A percentile compares a stretch with the other conserved stretches of the same genome.
phyloP scores from a whole-genome alignment of 2,797 vertebrate genomes.

The Phrynocephalus forsythii region DNA sequence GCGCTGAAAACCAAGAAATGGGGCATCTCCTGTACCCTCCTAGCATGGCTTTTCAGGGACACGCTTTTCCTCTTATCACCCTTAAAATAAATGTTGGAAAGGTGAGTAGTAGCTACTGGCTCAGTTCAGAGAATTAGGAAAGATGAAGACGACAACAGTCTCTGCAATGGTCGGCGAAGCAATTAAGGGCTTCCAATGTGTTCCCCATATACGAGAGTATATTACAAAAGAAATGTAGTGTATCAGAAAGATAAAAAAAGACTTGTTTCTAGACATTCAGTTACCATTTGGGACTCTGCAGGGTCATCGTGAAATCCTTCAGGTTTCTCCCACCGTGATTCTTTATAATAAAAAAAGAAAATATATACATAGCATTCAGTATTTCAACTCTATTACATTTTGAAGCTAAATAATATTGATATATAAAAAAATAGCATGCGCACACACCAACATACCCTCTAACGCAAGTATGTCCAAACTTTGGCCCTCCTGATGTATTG shows the following conservation, averaged over 20 bases:
- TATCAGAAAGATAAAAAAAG: neutral
- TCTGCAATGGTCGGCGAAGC: neutral
- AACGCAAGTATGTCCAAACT: too few species aligned
- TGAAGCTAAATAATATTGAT: conserved; percentile 6
- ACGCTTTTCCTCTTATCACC: too few species aligned
- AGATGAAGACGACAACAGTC: neutral
- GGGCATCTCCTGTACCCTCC: neutral
- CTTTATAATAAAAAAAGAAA: conserved; percentile 76
- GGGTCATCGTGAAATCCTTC: conserved; percentile 79
- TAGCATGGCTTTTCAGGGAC: neutral
- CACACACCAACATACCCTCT: neutral
- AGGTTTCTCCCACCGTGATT: conserved; percentile 92
- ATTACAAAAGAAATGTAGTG: too few species aligned
- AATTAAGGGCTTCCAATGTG: neutral
- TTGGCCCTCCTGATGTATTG: too few species aligned
- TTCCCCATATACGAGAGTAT: neutral
- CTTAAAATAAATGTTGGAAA: neutral
- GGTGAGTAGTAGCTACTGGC: neutral
- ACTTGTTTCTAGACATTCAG: neutral
- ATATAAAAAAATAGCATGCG: neutral
- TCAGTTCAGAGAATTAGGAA: neutral
- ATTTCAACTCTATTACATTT: conserved; percentile 38
- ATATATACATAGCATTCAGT: conserved; percentile 39
- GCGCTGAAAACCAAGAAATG: neutral
- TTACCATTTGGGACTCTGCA: conserved; percentile 77